These are phyloP conservation scores for Bos indicus DNA, from an alignment of 2,113 vertebrate genomes.

Conservation along the genomic window DNA sequence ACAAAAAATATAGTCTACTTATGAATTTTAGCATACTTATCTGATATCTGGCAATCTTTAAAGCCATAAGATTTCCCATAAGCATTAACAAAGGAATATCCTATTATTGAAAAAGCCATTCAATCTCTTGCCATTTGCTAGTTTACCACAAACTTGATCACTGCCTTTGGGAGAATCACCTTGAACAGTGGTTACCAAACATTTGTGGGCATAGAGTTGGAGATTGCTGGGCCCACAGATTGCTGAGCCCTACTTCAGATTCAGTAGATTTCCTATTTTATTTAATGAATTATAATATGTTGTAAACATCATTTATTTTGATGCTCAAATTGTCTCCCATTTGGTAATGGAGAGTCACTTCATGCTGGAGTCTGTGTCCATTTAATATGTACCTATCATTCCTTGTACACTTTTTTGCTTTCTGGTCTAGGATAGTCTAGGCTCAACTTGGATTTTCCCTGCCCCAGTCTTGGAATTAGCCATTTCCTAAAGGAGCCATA, in stretches of 20 bases:
- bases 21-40: not conserved
- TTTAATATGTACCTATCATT: not conserved
- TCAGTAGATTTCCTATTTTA: not conserved
- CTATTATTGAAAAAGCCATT: not conserved
- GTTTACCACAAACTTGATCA: not conserved
- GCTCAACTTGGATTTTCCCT: not conserved
- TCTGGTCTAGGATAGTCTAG: not conserved
- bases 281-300: not conserved
- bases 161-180: not conserved
- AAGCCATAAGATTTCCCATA: not conserved
- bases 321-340: not conserved
- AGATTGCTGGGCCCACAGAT: not conserved
- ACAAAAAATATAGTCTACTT: not conserved
- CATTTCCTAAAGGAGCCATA: not conserved
- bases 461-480: not conserved
- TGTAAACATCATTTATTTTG: not conserved
- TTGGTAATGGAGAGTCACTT: not conserved
- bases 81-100: not conserved
- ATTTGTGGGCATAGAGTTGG: not conserved
- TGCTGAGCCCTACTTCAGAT: not conserved
- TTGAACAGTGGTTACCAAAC: not conserved
- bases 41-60: not conserved
- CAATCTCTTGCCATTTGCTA: not conserved
- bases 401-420: not conserved
- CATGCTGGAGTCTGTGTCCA: not conserved